Conservation (phyloP, 2,888 invertebrate genomes). For the Prenolepis imparis region DNA sequence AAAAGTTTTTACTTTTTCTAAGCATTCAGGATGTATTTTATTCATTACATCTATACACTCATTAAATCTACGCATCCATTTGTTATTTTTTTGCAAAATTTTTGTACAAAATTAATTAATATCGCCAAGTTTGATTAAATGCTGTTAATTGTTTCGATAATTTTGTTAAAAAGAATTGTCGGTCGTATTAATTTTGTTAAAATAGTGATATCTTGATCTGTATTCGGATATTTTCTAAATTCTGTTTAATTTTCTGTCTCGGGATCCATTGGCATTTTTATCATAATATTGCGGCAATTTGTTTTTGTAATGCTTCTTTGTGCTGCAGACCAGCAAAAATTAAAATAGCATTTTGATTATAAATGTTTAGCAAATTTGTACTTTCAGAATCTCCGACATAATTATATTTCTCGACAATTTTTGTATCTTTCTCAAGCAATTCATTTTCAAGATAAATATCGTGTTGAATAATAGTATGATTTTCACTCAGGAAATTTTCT, state of each 20-base stretch:
- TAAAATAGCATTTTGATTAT: constrained; percentile 14
- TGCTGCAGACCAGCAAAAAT: constrained; percentile 15
- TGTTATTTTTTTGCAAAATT: background rate
- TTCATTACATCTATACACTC: no score
- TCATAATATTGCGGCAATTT: constrained; percentile 4
- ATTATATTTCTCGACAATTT: no score
- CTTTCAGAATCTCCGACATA: no score
- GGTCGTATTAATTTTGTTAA: background rate
- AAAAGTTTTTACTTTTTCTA: no score
- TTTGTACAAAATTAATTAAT: background rate
- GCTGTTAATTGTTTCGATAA: background rate
- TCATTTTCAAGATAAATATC: background rate
- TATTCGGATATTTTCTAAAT: constrained; percentile 15
- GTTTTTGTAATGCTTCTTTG: background rate
- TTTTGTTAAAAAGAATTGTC: background rate
- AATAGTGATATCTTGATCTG: background rate
- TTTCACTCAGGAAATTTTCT: background rate
- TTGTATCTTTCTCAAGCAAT: background rate
- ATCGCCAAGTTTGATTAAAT: background rate
- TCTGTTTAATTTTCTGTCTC: background rate
- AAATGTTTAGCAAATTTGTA: background rate
- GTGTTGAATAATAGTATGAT: background rate
- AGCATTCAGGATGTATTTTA: no score
- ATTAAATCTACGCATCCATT: background rate
- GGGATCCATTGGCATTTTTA: background rate